Base-by-base conservation (phyloP, 2,888 invertebrate species). In the Cotesia congregata region DNA sequence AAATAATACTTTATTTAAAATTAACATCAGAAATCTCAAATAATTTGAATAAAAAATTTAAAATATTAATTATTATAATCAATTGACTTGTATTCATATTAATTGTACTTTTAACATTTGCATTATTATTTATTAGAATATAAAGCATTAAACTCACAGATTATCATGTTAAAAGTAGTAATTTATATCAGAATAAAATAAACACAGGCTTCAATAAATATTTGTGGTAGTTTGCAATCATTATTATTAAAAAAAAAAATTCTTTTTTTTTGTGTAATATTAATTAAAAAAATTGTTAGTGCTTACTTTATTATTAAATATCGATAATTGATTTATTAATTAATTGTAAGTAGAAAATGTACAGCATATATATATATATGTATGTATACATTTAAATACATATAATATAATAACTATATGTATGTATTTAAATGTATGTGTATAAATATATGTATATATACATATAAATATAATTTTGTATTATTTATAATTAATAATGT, bases 401-500 rank as follows among this genome's bases (percentile, higher is more conserved):
- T 77, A 81, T 80, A 81, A 76, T 72, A 20, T 20, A 20, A 20
- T 20, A 20, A n/a, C n/a, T 20, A 20, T 20, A 20, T 85, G 86
- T 86, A 86, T 85, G 84, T 86, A 85, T 86, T 86, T 84, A 83
- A 82, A 81, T 83, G 60, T 68, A 60, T 78, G 80, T 83, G 74
- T 20, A 20, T 20, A 20, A n/a, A 30, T 30, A 30, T 30, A 80
- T 76, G 77, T 73, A 78, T 40, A 78, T 75, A 80, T 71, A 81
- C 69, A 80, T 75, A 82, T 79, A 83, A 82, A 85, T 84, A 85
- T 86, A 85, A 86, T 86, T 86, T 86, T 86, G 85, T 86, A 86
- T 86, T 85, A 86, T 86, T 86, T 85, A 85, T 86, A 85, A 86
- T 86, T 84, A 83, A 83, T 82, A 83, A 67, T 68, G 65, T 78